These are phyloP conservation scores for Deroplatys truncata DNA, from an alignment of 2,888 invertebrate species.

Conservation along the genomic window DNA sequence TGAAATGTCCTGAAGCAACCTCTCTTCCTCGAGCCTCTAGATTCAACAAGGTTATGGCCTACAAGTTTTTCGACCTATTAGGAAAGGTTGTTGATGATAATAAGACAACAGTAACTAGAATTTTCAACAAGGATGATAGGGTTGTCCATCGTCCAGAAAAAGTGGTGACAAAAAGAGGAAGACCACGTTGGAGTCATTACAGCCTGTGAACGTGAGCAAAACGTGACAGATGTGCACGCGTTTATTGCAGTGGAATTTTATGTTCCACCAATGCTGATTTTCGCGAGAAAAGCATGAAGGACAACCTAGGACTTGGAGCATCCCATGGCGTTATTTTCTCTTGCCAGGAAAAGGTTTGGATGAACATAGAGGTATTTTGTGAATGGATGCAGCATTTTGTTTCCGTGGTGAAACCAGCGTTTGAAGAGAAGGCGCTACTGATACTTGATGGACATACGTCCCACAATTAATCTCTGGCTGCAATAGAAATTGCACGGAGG, in stretches of 20 bases:
- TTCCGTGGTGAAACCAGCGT: too few relatives aligned
- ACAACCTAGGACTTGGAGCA: conserved; percentile 17
- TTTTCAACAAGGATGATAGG: background rate
- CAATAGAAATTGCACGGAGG: too few relatives aligned
- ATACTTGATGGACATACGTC: background rate
- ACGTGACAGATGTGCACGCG: too few relatives aligned
- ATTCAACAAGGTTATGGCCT: conserved; percentile 16
- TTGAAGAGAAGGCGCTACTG: too few relatives aligned
- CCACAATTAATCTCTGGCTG: background rate
- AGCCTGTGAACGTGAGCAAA: background rate
- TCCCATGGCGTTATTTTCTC: conserved; percentile 31
- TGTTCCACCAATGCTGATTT: too few relatives aligned
- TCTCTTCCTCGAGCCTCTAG: conserved; percentile 14
- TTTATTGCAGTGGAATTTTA: too few relatives aligned
- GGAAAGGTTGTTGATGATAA: background rate
- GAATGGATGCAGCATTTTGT: conserved; percentile 26
- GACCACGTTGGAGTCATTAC: background rate
- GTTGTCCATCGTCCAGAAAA: too few relatives aligned
- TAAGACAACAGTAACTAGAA: background rate
- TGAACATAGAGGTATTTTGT: conserved; percentile 26
- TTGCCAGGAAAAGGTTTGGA: conserved; percentile 30
- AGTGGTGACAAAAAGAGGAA: background rate
- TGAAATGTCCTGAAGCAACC: conserved; percentile 25
- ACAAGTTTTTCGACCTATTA: background rate
- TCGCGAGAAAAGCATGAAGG: background rate